Conservation (phyloP, 1,140 invertebrate genomes). For the Brachionus rotundiformis region DNA sequence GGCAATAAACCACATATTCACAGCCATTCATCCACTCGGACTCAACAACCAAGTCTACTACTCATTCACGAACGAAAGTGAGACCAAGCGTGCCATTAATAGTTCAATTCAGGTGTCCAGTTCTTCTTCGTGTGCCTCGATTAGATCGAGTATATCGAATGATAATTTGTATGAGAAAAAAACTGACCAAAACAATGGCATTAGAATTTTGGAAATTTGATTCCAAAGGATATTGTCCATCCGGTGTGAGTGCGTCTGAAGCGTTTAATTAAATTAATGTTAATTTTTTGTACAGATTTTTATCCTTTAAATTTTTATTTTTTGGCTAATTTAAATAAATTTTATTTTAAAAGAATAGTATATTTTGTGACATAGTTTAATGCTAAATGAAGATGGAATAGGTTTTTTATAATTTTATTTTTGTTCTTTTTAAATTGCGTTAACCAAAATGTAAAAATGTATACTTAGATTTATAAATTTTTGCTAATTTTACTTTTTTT, state of each 20-base stretch:
- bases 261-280: neutral
- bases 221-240: too few species aligned
- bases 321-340: slow-evolving; percentile 6
- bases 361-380: neutral
- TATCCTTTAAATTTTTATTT: neutral
- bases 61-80: neutral
- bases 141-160: neutral
- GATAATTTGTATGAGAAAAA: neutral
- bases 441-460: too few species aligned
- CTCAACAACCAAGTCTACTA: slow-evolving; percentile 1
- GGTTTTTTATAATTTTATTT: too few species aligned
- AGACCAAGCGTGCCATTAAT: neutral
- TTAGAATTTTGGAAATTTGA: neutral
- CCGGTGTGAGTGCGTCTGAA: neutral
- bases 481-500: too few species aligned
- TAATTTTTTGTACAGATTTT: neutral
- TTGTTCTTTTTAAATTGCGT: too few species aligned
- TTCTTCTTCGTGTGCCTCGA: neutral
- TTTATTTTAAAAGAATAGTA: neutral
- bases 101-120: neutral
- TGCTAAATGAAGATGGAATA: neutral
- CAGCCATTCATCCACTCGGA: neutral
- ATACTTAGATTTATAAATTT: too few species aligned
- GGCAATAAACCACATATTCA: neutral
- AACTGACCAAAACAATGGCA: neutral